phyloP scores from a whole-genome alignment of 2,113 vertebrate genomes.

The Dicaeum eximium region DNA sequence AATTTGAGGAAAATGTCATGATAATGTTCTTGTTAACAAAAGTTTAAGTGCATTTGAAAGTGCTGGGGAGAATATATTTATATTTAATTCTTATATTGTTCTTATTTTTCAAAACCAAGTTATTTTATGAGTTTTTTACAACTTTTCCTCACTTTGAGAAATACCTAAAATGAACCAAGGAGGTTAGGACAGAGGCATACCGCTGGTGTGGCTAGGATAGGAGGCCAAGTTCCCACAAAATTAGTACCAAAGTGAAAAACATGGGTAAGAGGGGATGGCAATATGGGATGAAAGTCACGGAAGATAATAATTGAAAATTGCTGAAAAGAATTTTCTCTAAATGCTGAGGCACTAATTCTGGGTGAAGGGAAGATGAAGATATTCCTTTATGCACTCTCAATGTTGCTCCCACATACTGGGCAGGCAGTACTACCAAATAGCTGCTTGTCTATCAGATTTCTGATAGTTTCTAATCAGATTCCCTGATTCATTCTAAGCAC shows the following conservation, averaged over 20 bases:
- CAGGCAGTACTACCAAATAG: neutral
- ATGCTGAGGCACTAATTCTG: neutral
- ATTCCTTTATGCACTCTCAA: neutral
- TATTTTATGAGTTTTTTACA: neutral
- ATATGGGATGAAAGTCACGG: neutral
- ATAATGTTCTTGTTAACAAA: neutral
- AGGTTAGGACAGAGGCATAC: neutral
- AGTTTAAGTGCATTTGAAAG: neutral
- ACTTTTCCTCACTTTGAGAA: neutral
- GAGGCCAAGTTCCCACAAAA: neutral
- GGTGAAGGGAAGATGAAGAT: neutral
- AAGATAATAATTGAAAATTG: neutral
- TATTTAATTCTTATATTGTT: neutral
- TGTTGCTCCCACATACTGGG: neutral
- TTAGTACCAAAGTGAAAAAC: neutral
- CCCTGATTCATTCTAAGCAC: neutral
- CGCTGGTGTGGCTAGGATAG: neutral
- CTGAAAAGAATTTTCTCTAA: neutral
- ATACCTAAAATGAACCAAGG: neutral
- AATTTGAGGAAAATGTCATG: neutral
- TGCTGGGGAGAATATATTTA: neutral
- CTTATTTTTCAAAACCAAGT: neutral
- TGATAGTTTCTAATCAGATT: neutral
- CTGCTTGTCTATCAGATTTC: neutral
- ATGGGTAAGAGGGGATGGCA: neutral